Base-by-base conservation (phyloP, 2,113 vertebrate genomes). In the Labeo rohita region DNA sequence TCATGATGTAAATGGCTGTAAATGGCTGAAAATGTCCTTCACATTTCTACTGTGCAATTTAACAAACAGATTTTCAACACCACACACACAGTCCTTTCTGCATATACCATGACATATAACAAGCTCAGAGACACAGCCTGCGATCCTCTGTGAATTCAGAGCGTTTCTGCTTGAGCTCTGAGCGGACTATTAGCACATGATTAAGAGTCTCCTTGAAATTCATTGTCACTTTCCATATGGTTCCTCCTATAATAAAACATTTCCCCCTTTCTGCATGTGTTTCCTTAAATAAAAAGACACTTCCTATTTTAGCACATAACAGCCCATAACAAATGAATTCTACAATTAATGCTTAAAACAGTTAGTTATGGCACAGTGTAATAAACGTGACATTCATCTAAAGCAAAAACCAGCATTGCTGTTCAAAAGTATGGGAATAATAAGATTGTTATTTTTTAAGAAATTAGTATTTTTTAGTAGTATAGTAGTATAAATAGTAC, bases 181-280 rank as follows among this genome's bases (percentile, higher is more conserved):
- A 18, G 47, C 9, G 6, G 80, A 82, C 65, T 70, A 36, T 68
- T 68, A 82, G 11, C 80, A 82, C 45, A 68, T 65, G 78, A 80
- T 80, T 80, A 80, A 80, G 59, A 82, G 61, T 82, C 80, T 82
- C 65, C 80, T 82, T 82, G 80, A 36, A 70, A 36, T 66, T 82
- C 80, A 65, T 15, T 49, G 79, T 52, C 80, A 82, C 47, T 82
- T 50, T 68, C 80, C 28, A 82, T 50, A 82, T 82, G 80, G 36
- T 66, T 66, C 79, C 79, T 66, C n/a, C 23, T 18, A 8, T 66
- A 81, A 66, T 50, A 81, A 66, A 82, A 82, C 47, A 52, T 39
- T 70, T 52, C 80, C 23, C 5, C 12, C 49, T 70, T 82, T 21
- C 45, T 52, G 47, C 45, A 63, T 13, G 13, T 1, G 23, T 52